Base-by-base conservation (phyloP, 2,888 invertebrate genomes). In the Temnothorax rugatulus region DNA sequence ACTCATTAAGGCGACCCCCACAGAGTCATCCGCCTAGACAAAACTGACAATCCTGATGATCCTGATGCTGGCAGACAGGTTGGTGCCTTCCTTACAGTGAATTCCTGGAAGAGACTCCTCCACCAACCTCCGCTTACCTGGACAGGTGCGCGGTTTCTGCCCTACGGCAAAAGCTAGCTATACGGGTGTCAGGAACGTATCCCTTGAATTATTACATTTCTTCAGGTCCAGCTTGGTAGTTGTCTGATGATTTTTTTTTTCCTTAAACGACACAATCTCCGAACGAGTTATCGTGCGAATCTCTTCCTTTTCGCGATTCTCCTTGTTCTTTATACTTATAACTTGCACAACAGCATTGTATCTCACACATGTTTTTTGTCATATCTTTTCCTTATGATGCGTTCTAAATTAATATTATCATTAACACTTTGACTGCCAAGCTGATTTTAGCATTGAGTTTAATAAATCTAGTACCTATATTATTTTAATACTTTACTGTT, bases 31-130 rank as follows among this genome's bases (percentile, higher is more conserved):
- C 83, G 88, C 90, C 89, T 92, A 92, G 93, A 93, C 91, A 92
- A 93, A 93, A 91, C 90, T 89, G 88, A 90, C 88, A 91, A 90
- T 92, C 91, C 88, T 90, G 93, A 93, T 93, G 93, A 93, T 93
- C 91, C 93, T 93, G 94, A 93, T 93, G 89, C 87, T 89, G 90
- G 94, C 91, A 94, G 94, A 94, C 94, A 93, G 92, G 91, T 91
- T 91, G 94, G 94, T 93, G 94, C 93, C 94, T 90, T 87, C 88
- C 90, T 89, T 83, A 87, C 86, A 87, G 88, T 88, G 85, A 89
- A 93, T 94, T 94, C 94, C 87, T 91, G 92, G 94, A 94, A 94
- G 90, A 90, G 91, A 86, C 79, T 90, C 84, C 77, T 79, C 85
- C 41, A 89, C 87, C 87, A 87, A 88, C 21, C 90, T 91, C 91